phyloP scores from a whole-genome alignment of 1,140 invertebrate genomes.

The Sinella curviseta region DNA sequence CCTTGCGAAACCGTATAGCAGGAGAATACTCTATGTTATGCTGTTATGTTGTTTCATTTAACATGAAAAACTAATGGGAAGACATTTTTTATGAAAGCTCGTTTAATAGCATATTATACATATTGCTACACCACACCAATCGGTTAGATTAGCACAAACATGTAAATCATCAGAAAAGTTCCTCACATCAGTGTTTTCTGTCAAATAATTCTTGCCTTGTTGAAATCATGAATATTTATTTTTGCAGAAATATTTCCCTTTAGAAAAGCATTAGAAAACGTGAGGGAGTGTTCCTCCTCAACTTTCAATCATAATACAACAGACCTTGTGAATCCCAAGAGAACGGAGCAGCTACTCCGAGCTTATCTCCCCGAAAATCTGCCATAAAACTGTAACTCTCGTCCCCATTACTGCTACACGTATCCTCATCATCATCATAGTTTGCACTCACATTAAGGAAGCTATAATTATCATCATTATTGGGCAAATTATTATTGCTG shows the following conservation, averaged over 20 bases:
- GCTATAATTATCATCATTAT: constrained; percentile 9
- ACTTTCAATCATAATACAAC: not conserved
- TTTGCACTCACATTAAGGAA: constrained; percentile 2
- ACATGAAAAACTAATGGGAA: too few relatives aligned
- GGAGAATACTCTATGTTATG: too few relatives aligned
- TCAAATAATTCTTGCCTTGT: not conserved
- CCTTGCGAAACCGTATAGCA: too few relatives aligned
- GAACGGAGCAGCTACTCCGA: not conserved
- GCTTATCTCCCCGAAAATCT: not conserved
- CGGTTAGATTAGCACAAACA: too few relatives aligned
- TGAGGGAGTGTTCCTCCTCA: not conserved
- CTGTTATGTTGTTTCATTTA: too few relatives aligned
- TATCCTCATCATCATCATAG: not conserved
- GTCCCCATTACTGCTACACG: constrained; percentile 1
- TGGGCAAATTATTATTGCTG: not conserved
- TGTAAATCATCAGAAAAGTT: not conserved
- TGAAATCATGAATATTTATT: not conserved
- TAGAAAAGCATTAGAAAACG: not conserved
- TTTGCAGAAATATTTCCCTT: not conserved
- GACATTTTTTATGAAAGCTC: too few relatives aligned
- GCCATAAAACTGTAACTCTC: not conserved
- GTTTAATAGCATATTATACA: too few relatives aligned
- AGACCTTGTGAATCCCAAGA: not conserved
- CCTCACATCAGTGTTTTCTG: not conserved
- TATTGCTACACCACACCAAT: too few relatives aligned